Evolutionary conservation across 2,888 invertebrate species (phyloP).

Genomic region (Harpagoxenus sublaevis): DNA sequence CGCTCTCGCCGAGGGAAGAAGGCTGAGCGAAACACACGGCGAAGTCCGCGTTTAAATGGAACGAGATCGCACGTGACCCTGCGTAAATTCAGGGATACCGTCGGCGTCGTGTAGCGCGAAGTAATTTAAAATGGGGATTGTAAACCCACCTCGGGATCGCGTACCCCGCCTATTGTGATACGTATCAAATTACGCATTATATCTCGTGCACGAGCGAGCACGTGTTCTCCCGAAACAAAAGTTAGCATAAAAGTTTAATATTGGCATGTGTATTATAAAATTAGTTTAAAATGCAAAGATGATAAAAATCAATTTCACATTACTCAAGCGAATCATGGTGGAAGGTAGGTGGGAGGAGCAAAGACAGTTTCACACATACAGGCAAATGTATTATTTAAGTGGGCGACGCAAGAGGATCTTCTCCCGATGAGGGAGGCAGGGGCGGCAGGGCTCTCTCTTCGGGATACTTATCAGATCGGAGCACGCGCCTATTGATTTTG

Average conservation of each 20-base stretch:
- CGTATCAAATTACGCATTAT: not conserved
- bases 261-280: not conserved
- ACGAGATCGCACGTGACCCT: constrained; percentile 43
- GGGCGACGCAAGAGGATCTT: constrained; percentile 46
- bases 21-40: constrained; percentile 23
- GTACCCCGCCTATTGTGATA: not conserved
- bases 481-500: constrained; percentile 73
- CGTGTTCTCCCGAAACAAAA: not conserved
- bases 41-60: constrained; percentile 36
- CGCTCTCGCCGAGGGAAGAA: not conserved
- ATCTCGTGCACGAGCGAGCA: not conserved
- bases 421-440: constrained; percentile 4
- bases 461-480: constrained; percentile 72
- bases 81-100: constrained; percentile 37
- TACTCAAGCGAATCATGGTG: constrained; percentile 24
- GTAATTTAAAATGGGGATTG: constrained; percentile 40
- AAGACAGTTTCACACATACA: not conserved
- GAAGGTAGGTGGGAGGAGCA: not conserved
- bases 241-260: not conserved
- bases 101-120: not conserved
- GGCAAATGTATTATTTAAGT: constrained; percentile 10
- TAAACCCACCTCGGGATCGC: not conserved
- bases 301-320: not conserved
- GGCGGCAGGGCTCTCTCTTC: constrained; percentile 48
- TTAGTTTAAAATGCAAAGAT: not conserved